phyloP scores from a whole-genome alignment of 2,888 invertebrate species.

The Ichneumon xanthorius region DNA sequence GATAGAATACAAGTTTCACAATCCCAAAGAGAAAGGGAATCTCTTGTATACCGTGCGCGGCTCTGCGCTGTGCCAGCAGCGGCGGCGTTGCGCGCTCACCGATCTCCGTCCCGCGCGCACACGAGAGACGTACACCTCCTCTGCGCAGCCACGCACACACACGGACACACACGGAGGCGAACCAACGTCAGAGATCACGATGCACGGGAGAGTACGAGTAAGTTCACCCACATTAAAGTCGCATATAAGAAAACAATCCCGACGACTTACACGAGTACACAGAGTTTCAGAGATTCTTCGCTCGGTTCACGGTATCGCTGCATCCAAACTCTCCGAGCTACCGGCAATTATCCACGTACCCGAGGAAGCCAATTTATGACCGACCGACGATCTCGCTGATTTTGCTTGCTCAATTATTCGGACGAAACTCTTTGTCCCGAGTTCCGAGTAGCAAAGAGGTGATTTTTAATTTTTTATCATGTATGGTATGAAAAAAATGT shows the following conservation, averaged over 20 bases:
- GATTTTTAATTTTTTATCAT: neutral
- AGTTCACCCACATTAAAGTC: constrained; percentile 65
- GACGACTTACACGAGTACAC: constrained; percentile 10
- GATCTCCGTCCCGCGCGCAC: neutral
- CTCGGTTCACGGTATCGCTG: neutral
- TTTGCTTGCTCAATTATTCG: constrained; percentile 10
- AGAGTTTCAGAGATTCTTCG: constrained; percentile 42
- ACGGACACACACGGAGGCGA: constrained; percentile 10
- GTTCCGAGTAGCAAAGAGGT: neutral
- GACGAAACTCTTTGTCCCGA: constrained; percentile 7
- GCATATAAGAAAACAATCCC: constrained; percentile 34
- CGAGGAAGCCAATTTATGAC: constrained; percentile 57
- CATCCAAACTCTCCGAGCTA: neutral
- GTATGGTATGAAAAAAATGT: neutral
- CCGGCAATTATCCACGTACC: constrained; percentile 38
- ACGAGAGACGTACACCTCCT: constrained; percentile 10
- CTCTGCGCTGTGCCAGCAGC: neutral
- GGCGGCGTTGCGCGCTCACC: constrained; percentile 16
- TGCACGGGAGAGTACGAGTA: constrained; percentile 47
- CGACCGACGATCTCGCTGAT: constrained; percentile 46
- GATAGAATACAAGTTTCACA: constrained; percentile 80
- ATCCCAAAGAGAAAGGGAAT: constrained; percentile 83
- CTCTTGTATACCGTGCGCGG: constrained; percentile 57
- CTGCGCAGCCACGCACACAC: neutral
- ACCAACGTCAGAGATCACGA: constrained; percentile 49